Base-by-base conservation (phyloP, 2,888 invertebrate genomes). In the Cheilosia pagana region DNA sequence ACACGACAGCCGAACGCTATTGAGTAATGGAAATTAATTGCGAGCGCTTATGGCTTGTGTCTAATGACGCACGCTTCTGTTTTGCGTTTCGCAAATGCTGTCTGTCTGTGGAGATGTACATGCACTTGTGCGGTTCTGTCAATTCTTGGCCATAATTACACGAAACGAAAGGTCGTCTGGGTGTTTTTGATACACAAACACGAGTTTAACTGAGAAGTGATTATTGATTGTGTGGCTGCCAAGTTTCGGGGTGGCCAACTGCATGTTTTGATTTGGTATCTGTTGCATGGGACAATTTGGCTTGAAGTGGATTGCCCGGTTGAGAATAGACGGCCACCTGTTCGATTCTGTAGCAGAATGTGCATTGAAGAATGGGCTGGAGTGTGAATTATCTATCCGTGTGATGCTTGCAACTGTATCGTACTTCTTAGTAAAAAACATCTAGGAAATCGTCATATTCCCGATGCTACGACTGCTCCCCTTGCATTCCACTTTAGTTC, bases 21-120 rank as follows among this genome's bases (percentile, higher is more conserved):
- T 60, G 25, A n/a, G 60, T 52, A 59, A 39, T 59, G 43, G 19
- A 63, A 59, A 75, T 39, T 39, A 68, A 72, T 63, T 48, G 31
- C 48, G 41, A 39, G 25, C 23, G 53, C 10, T 60, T 45, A 2
- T 45, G n/a, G 31, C 25, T 39, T 41, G 28, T 14, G 31, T 8
- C 43, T 53, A 31, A n/a, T 76, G 76, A 76, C 68, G 60, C 68
- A 70, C 28, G n/a, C 16, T 12, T 55, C 10, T 62, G 25, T 19
- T 45, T n/a, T 68, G 68, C 19, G 45, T 68, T 76, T 67, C 3
- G 28, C 57, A 28, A 39, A 35, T 39, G 3, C 52, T n/a, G 28
- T 25, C 3, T 31, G 8, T 16, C 6, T 5, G n/a, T n/a, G 55
- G 43, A 19, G 39, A n/a, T 50, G 5, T 23, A 14, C 45, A 10